Evolutionary conservation across 1,140 invertebrate genomes (phyloP).

Genomic region (Heliconius congener): DNA sequence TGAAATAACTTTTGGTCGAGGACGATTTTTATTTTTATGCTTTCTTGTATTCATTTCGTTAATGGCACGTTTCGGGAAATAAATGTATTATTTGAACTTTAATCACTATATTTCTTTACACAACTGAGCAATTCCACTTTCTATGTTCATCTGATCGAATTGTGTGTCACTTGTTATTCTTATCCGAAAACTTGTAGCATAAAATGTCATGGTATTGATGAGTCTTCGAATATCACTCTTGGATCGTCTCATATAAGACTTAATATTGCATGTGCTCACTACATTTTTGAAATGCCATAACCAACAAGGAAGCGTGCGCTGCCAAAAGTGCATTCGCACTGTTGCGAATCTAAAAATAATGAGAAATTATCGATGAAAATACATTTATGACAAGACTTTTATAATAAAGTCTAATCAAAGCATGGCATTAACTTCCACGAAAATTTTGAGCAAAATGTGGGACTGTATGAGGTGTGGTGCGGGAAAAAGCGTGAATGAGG

Average conservation of each 20-base stretch:
- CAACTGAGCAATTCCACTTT: constrained; percentile 41
- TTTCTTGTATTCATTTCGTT: constrained; percentile 65
- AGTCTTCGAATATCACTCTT: constrained; percentile 23
- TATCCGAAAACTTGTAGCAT: constrained; percentile 59
- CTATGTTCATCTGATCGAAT: constrained; percentile 60
- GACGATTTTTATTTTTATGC: constrained; percentile 61
- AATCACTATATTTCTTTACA: constrained; percentile 34
- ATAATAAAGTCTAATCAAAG: background rate
- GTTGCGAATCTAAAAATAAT: constrained; percentile 51
- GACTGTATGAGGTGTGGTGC: background rate
- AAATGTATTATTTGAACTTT: constrained; percentile 3
- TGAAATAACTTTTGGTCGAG: constrained; percentile 35
- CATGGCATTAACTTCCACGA: background rate
- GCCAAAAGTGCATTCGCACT: constrained; percentile 69
- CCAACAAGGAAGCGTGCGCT: constrained; percentile 66
- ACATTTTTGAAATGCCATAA: constrained; percentile 44
- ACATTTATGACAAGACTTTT: background rate
- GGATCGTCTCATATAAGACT: constrained; percentile 13
- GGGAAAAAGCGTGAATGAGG: background rate
- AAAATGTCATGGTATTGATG: constrained; percentile 61
- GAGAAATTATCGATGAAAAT: background rate
- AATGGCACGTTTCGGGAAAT: constrained; percentile 10
- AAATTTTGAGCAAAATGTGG: background rate
- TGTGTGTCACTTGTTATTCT: constrained; percentile 67
- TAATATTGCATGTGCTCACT: constrained; percentile 35